A percentile compares a stretch with the other conserved stretches of the same genome.
phyloP scores from a whole-genome alignment of 2,888 invertebrate genomes.

The Halictus ligatus region DNA sequence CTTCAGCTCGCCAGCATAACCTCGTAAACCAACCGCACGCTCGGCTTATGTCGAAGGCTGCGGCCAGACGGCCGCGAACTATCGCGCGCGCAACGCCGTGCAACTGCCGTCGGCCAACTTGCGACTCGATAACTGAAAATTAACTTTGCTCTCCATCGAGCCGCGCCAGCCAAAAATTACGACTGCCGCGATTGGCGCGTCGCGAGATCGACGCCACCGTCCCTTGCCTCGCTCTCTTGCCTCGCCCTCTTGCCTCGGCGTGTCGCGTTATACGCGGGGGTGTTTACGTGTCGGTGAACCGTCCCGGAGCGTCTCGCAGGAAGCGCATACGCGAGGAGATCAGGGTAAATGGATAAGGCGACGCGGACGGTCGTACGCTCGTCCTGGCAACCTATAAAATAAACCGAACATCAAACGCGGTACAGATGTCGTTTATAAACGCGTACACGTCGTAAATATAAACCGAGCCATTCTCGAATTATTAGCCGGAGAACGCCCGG shows the following conservation, averaged over 20 bases:
- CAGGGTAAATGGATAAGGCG: conserved; percentile 22
- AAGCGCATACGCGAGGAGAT: conserved; percentile 20
- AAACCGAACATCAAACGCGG: conserved; percentile 49
- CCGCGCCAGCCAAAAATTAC: conserved; percentile 58
- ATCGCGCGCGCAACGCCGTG: conserved; percentile 35
- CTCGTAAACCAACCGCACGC: conserved; percentile 67
- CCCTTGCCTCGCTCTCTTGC: background rate
- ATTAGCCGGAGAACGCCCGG: conserved; percentile 28
- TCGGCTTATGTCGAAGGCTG: conserved; percentile 54
- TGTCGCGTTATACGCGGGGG: background rate
- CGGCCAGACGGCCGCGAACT: conserved; percentile 55
- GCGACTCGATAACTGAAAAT: conserved; percentile 62
- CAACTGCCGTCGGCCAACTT: conserved; percentile 39
- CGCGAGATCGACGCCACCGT: background rate
- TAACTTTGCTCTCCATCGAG: conserved; percentile 55
- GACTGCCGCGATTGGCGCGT: conserved; percentile 3
- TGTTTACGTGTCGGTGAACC: background rate
- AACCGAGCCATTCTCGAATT: conserved; percentile 41
- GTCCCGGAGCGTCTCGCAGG: background rate
- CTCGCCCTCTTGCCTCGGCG: background rate
- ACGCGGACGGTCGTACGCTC: conserved; percentile 15
- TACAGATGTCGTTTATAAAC: conserved; percentile 49
- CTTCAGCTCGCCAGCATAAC: conserved; percentile 63
- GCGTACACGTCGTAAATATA: conserved; percentile 53
- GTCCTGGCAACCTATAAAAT: conserved; percentile 48